Evolutionary conservation across 2,113 vertebrate genomes (phyloP), one percentile per base, ranked within the genome.

Genomic region (Dolichotis patagonum): DNA sequence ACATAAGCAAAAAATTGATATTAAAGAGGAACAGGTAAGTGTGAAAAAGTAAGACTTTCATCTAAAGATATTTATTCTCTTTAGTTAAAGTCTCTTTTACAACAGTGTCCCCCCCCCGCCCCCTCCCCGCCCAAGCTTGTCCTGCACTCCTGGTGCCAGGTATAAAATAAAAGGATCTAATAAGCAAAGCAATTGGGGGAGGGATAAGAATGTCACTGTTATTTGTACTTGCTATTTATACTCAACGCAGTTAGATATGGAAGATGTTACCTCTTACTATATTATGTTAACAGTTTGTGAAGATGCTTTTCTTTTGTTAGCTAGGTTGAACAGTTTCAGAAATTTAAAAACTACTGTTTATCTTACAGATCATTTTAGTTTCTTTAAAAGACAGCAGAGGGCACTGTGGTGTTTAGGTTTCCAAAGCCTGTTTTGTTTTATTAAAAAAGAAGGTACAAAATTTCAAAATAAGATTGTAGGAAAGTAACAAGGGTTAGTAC

Each of bases 321-420:
- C 84, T 94, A 58, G 90, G 10, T 41, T 91, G 28, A 56, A 17
- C 81, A 77, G 32, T 90, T 95, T 94, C 4, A 89, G 54, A 96
- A 95, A 88, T 91, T 56, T 63, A 54, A 91, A 94, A 93, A 85
- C 16, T 90, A n/a, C 11, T 12, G 9, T 83, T 96, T 75, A 71
- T 80, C 19, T 67, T 95, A 38, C 7, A 60, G 26, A 90, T 89
- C 11, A 22, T 41, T 88, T 96, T 69, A 65, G 22, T 93, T 96
- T 93, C 46, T 95, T 83, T 83, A 91, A 96, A 93, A 60, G 52
- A 88, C 98, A 32, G 96, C 94, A 98, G 99, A 98, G 98, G 54
- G 98, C 97, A 98, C 96, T 98, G 62, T 97, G 65, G 95, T 56
- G 95, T 88, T 97, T 73, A 82, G 19, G 87, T 98, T 89, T 88